Percentiles rank a stretch among this genome's conserved stretches.
Evolutionary conservation across 2,113 vertebrate genomes (phyloP).

Genomic region (Mobula hypostoma): DNA sequence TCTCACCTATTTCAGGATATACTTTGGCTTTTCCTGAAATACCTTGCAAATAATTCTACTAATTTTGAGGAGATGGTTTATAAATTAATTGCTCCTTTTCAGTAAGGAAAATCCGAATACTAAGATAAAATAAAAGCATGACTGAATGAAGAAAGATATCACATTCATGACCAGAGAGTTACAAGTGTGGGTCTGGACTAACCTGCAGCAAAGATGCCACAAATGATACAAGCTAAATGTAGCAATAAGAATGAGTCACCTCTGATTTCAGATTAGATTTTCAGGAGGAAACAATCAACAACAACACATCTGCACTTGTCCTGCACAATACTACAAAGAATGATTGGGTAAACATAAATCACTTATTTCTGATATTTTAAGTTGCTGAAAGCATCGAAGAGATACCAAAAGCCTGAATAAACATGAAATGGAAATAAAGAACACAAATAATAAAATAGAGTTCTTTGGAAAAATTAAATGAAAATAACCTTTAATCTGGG

Average conservation of each 20-base stretch:
- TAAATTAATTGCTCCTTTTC: background rate
- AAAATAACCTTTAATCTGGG: background rate
- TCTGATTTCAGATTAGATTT: background rate
- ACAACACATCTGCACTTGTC: background rate
- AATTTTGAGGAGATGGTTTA: background rate
- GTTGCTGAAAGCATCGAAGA: background rate
- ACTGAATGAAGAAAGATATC: background rate
- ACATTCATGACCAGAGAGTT: background rate
- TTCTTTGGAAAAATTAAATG: background rate
- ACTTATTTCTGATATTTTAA: background rate
- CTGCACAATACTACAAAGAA: background rate
- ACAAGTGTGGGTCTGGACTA: background rate
- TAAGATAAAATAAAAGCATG: background rate
- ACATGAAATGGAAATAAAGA: background rate
- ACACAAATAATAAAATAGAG: background rate
- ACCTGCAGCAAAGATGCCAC: background rate
- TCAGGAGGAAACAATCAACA: background rate
- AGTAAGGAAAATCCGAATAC: background rate
- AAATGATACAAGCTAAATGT: background rate
- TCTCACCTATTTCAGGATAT: background rate
- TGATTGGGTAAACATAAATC: background rate
- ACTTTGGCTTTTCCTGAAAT: background rate
- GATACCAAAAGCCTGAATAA: background rate
- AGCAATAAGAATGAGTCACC: background rate
- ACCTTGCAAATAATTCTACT: background rate